Conservation (phyloP, 30 jellyfish, hydroid and myxozoan species). For the Cassiopea andromeda region DNA sequence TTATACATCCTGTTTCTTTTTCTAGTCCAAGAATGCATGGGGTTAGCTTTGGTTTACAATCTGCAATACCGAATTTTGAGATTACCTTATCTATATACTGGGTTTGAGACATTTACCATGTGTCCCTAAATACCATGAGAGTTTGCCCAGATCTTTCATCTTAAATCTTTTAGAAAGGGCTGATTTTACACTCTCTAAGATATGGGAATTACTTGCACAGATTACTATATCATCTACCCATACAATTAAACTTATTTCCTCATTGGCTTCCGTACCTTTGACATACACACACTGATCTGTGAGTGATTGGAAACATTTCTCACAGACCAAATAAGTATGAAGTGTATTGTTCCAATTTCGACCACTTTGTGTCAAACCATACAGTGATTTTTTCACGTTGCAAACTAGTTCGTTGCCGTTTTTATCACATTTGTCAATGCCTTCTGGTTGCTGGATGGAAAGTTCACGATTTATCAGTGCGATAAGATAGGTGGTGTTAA, state of each 20-base stretch:
- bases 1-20: not conserved
- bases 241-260: constrained; percentile 5
- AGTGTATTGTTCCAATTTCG: constrained; percentile 47
- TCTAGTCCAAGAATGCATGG: constrained; percentile 41
- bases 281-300: not conserved
- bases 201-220: constrained; percentile 20
- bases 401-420: constrained; percentile 14
- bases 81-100: constrained; percentile 18
- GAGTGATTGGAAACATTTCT: not conserved
- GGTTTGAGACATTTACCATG: constrained; percentile 14
- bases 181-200: not conserved
- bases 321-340: not conserved
- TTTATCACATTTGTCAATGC: constrained; percentile 6
- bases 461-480: constrained; percentile 61
- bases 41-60: constrained; percentile 66
- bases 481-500: constrained; percentile 38
- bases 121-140: constrained; percentile 12
- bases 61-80: constrained; percentile 39
- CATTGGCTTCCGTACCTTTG: constrained; percentile 3
- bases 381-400: constrained; percentile 35
- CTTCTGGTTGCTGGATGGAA: constrained; percentile 41
- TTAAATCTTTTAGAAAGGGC: constrained; percentile 4
- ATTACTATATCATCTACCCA: constrained; percentile 76
- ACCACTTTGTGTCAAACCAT: constrained; percentile 61
- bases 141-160: constrained; percentile 68